Evolutionary conservation across 2,113 vertebrate species (phyloP), one percentile per base, ranked within the genome.

Genomic region (Beaufortia kweichowensis): DNA sequence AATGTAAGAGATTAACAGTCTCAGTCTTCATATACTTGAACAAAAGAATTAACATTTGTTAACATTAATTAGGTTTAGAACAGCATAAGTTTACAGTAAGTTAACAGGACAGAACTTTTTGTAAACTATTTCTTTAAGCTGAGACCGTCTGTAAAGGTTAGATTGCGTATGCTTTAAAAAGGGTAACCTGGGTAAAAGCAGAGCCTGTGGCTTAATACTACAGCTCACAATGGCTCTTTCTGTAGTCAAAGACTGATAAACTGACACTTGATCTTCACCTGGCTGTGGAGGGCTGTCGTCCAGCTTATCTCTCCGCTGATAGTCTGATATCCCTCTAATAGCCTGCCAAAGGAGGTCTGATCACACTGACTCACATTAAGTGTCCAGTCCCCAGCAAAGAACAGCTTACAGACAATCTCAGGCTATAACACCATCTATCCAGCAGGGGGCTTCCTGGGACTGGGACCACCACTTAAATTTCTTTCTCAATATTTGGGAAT

Each of bases 221-320:
- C 35, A 10, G 7, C 61, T 39, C 48, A 82, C 81, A 82, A 79
- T 50, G 69, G 72, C 72, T 64, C 81, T 73, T 82, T 79, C 60
- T 76, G 60, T 55, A 28, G 43, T 26, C 62, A 17, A 3, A 53
- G 15, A 24, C 31, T 67, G 74, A 77, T 67, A 73, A 72, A 23
- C 24, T 15, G 75, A 67, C 77, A 67, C 43, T 68, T 33, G 28
- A 77, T 79, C 77, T 76, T 33, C 68, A 71, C 26, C 62, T 69
- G 60, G 17, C 53, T 63, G 15, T 7, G 48, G 57, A 60, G 75
- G n/a, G 65, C 76, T 46, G 23, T 33, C 46, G 65, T 79, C 77
- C 76, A 68, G 64, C 75, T 87, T 87, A 88, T 87, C 86, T 79
- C 33, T 77, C 39, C n/a, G 35, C 62, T 75, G 71, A 62, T 75